phyloP scores from a whole-genome alignment of 2,888 invertebrate species.

The Pyrochroa serraticornis region DNA sequence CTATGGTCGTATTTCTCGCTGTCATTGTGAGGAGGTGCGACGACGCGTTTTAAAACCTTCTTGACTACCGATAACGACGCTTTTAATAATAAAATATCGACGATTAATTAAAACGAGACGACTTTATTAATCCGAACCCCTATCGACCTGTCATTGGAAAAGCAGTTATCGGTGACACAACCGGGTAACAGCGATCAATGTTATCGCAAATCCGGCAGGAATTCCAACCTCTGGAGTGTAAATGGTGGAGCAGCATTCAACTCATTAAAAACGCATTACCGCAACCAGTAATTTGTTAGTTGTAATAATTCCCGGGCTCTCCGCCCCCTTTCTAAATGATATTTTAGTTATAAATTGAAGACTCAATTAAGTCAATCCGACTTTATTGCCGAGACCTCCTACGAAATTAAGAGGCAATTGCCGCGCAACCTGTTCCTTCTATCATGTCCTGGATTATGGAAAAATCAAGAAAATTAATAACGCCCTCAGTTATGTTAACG shows the following conservation, averaged over 20 bases:
- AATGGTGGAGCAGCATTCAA: not conserved
- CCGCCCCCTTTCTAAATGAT: constrained; percentile 26
- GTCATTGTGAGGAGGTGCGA: constrained; percentile 22
- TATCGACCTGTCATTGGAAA: constrained; percentile 22
- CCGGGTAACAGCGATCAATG: constrained; percentile 6
- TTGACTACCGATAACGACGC: constrained; percentile 17
- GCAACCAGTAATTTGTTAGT: constrained; percentile 26
- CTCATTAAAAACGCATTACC: constrained; percentile 29
- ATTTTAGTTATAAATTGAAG: constrained; percentile 25
- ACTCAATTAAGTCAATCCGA: constrained; percentile 26
- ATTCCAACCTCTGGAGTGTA: not conserved
- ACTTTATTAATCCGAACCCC: constrained; percentile 19
- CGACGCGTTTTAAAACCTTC: constrained; percentile 9
- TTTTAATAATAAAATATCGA: constrained; percentile 27
- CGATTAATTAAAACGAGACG: constrained; percentile 19
- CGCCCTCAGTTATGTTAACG: too few relatives aligned
- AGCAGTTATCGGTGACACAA: constrained; percentile 19
- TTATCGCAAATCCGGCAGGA: constrained; percentile 14
- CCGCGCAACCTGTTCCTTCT: too few relatives aligned
- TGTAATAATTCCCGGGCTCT: constrained; percentile 11
- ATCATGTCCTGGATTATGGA: not conserved
- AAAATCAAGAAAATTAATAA: too few relatives aligned
- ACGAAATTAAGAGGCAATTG: constrained; percentile 4
- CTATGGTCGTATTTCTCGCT: constrained; percentile 32
- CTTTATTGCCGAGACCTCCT: constrained; percentile 17